phyloP scores from a whole-genome alignment of 2,888 invertebrate species.

The Hanleya hanleyi region DNA sequence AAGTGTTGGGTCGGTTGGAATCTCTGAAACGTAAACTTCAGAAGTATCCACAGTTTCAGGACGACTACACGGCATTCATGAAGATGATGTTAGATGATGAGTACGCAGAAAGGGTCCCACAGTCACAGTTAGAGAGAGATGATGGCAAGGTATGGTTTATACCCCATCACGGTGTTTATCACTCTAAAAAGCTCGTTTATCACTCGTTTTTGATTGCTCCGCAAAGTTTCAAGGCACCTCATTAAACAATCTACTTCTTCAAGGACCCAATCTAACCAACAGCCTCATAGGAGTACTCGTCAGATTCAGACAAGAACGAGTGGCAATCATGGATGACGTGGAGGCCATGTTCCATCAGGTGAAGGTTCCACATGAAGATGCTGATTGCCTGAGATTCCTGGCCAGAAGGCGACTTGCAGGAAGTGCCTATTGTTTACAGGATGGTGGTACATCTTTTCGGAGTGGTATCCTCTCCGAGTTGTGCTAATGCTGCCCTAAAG shows the following conservation, averaged over 20 bases:
- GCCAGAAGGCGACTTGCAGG: too few species aligned
- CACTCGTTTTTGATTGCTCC: conserved; percentile 2
- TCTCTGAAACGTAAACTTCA: conserved; percentile 7
- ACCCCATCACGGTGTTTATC: conserved; percentile 12
- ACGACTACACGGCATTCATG: conserved; percentile 11
- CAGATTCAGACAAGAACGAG: neutral
- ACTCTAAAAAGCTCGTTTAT: neutral
- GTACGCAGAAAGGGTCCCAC: conserved; percentile 1
- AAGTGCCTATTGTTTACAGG: too few species aligned
- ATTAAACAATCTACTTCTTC: neutral
- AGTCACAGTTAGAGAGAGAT: neutral
- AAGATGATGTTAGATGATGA: conserved; percentile 4
- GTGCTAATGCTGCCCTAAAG: too few species aligned
- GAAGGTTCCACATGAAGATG: neutral
- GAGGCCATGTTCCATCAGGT: neutral
- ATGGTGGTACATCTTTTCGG: too few species aligned
- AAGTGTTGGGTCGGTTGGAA: conserved; percentile 7
- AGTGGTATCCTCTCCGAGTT: too few species aligned
- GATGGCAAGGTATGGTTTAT: conserved; percentile 13
- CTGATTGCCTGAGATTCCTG: neutral
- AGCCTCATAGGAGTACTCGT: neutral
- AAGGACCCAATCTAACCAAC: neutral
- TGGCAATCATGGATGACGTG: neutral
- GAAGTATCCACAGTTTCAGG: neutral
- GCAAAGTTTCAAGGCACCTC: neutral